Percentiles rank a stretch among this genome's conserved stretches.
Conservation (phyloP, 2,797 vertebrate genomes). For the Paratrypauchen microcephalus region DNA sequence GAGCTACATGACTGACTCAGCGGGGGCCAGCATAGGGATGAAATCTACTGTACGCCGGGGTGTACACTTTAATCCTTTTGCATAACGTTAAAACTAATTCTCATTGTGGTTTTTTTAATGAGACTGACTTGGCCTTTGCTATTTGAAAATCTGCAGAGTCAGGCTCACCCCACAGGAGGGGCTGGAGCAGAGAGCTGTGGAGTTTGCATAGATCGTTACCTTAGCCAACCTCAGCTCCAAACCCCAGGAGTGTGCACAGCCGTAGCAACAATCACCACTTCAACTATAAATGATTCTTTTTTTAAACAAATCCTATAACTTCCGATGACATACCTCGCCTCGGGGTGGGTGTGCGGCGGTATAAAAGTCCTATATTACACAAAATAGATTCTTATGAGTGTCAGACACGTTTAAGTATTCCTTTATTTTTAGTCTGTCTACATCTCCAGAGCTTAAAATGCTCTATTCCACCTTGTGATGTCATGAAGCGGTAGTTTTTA, state of each 20-base stretch:
- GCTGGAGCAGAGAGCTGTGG: conserved; percentile 1
- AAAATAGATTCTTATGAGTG: too few relatives aligned
- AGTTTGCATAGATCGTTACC: conserved; percentile 32
- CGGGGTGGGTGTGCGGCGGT: conserved; percentile 19
- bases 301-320: conserved; percentile 41
- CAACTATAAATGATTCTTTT: conserved; percentile 24
- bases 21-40: conserved; percentile 30
- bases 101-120: conserved; percentile 59
- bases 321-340: conserved; percentile 34
- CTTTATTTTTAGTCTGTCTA: too few relatives aligned
- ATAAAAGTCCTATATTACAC: background rate
- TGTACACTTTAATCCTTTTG: conserved; percentile 43
- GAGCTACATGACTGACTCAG: conserved; percentile 39
- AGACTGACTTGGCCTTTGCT: conserved; percentile 53
- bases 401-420: too few relatives aligned
- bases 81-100: conserved; percentile 49
- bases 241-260: conserved; percentile 31
- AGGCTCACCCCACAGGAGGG: conserved; percentile 36
- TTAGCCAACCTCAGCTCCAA: conserved; percentile 31
- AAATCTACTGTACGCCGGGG: conserved; percentile 22
- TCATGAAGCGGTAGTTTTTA: too few relatives aligned
- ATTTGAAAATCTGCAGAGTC: conserved; percentile 64
- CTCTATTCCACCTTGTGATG: too few relatives aligned
- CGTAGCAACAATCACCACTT: conserved; percentile 40
- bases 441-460: too few relatives aligned